These are phyloP conservation scores for Sminthurinus signatus DNA, from an alignment of 1,140 invertebrate species.

Conservation along the genomic window DNA sequence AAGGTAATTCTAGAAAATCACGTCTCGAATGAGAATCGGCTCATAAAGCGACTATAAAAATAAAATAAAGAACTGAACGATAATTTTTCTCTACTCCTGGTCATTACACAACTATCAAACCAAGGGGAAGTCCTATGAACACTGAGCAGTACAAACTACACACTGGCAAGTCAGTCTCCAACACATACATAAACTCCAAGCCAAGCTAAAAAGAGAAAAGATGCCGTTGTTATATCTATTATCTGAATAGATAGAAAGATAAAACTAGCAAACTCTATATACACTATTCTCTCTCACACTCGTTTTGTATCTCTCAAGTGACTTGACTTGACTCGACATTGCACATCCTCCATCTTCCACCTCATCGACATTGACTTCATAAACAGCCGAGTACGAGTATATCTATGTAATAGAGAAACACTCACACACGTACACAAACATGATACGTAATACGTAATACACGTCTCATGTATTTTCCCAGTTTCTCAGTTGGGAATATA, in stretches of 20 bases:
- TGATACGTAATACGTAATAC: too few relatives aligned
- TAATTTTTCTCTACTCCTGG: constrained; percentile 37
- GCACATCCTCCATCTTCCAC: constrained; percentile 9
- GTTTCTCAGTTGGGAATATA: constrained; percentile 27
- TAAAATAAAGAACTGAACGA: constrained; percentile 39
- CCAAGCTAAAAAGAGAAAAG: too few relatives aligned
- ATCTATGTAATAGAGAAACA: constrained; percentile 13
- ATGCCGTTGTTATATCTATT: too few relatives aligned
- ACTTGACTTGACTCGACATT: too few relatives aligned
- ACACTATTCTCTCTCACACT: too few relatives aligned
- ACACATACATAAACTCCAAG: too few relatives aligned
- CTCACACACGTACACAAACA: constrained; percentile 6
- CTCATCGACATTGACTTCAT: constrained; percentile 19
- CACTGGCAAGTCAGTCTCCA: neutral
- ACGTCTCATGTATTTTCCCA: too few relatives aligned
- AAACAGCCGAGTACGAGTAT: constrained; percentile 8
- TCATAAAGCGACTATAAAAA: constrained; percentile 41
- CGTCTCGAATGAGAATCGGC: constrained; percentile 40
- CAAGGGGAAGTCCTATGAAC: neutral
- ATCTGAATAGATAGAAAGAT: too few relatives aligned
- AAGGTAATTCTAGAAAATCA: constrained; percentile 39
- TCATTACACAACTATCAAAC: constrained; percentile 26
- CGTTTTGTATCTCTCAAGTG: too few relatives aligned
- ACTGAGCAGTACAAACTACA: neutral
- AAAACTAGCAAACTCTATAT: too few relatives aligned